These are phyloP conservation scores for Cinclus mexicanus DNA, from an alignment of 2,113 vertebrate genomes.

Conservation along the genomic window DNA sequence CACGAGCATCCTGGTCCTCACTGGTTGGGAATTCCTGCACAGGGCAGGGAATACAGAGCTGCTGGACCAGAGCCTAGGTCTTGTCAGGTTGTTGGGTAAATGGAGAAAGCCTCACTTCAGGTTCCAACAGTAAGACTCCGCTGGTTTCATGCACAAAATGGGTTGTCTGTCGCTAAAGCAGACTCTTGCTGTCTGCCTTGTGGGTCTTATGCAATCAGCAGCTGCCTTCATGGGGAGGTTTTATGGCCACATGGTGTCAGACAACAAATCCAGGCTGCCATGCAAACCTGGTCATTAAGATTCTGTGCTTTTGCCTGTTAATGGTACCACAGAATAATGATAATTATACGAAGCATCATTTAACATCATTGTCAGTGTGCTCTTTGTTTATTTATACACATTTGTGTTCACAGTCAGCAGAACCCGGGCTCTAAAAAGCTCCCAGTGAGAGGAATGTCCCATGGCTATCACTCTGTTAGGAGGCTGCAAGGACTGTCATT, in stretches of 20 bases:
- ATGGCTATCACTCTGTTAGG: background rate
- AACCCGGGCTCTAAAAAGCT: background rate
- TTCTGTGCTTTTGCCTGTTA: constrained; percentile 62
- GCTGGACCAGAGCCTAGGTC: background rate
- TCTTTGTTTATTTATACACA: constrained; percentile 62
- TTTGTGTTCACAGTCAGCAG: constrained; percentile 60
- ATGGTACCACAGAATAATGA: constrained; percentile 57
- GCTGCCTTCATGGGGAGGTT: background rate
- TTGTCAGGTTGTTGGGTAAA: background rate
- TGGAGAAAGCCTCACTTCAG: background rate
- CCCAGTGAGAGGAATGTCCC: background rate
- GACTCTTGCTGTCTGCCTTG: background rate
- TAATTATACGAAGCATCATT: constrained; percentile 74
- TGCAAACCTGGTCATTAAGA: constrained; percentile 43
- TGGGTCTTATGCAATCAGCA: background rate
- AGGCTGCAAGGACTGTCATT: background rate
- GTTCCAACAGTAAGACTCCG: background rate
- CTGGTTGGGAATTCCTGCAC: rapidly evolving
- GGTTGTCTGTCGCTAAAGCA: background rate
- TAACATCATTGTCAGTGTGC: constrained; percentile 64
- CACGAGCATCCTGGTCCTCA: rapidly evolving
- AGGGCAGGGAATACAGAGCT: background rate
- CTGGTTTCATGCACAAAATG: background rate
- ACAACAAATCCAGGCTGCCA: constrained; percentile 3
- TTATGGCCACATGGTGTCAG: background rate